phyloP scores from a whole-genome alignment of 2,113 vertebrate species.

The Corvus cornix region DNA sequence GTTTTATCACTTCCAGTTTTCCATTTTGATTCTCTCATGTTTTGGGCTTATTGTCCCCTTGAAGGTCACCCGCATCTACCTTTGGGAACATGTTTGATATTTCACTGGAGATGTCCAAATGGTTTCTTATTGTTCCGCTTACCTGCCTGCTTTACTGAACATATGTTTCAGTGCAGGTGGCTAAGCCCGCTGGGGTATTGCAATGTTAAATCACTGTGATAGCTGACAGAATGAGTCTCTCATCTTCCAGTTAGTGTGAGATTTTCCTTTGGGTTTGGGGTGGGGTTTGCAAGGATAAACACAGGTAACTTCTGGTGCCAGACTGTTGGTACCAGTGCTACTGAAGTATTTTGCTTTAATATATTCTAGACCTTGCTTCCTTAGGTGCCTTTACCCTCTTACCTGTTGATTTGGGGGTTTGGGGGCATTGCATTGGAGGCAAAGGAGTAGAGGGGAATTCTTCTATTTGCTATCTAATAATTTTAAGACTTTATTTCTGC shows the following conservation, averaged over 20 bases:
- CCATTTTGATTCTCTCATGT: neutral
- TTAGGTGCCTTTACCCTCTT: neutral
- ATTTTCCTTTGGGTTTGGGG: neutral
- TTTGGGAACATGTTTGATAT: slow-evolving; percentile 51
- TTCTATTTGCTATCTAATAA: neutral
- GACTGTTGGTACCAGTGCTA: neutral
- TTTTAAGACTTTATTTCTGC: neutral
- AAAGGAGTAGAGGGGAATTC: neutral
- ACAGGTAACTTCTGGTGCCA: neutral
- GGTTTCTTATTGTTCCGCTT: slow-evolving; percentile 47
- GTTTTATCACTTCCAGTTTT: slow-evolving; percentile 15
- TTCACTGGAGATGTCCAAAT: slow-evolving; percentile 39
- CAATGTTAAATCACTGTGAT: slow-evolving; percentile 32
- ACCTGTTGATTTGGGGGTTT: neutral
- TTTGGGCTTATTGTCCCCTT: neutral
- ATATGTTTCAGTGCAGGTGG: slow-evolving; percentile 60
- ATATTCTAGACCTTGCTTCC: neutral
- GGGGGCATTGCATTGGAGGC: neutral
- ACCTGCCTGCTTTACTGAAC: slow-evolving; percentile 38
- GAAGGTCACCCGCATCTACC: slow-evolving; percentile 41
- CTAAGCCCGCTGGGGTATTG: slow-evolving; percentile 33
- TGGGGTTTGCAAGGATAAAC: neutral
- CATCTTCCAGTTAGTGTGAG: neutral
- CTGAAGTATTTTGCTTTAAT: neutral
- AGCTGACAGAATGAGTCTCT: slow-evolving; percentile 46